Evolutionary conservation across 2,113 vertebrate genomes (phyloP).

Genomic region (Charadrius vociferus): DNA sequence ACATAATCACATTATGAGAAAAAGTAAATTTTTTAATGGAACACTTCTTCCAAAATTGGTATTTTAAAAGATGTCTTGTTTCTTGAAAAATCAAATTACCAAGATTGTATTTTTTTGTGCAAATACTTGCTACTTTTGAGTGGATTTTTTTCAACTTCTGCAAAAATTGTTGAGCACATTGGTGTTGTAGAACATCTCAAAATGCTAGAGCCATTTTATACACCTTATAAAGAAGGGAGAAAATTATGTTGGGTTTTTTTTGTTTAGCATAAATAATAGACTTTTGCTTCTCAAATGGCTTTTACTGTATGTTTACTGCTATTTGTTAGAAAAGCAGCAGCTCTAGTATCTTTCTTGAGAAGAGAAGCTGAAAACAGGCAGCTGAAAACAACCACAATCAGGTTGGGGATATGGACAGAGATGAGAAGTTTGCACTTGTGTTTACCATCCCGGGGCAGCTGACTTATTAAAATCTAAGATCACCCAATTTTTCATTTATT

Average conservation of each 20-base stretch:
- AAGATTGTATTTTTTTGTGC: neutral
- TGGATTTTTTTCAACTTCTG: neutral
- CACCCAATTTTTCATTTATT: neutral
- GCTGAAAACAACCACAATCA: neutral
- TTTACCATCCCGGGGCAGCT: neutral
- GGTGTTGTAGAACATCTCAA: neutral
- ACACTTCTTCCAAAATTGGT: neutral
- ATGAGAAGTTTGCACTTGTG: neutral
- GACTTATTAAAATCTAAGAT: neutral
- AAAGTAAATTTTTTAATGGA: neutral
- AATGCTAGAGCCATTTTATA: neutral
- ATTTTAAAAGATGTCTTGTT: neutral
- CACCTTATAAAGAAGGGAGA: neutral
- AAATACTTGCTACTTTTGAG: neutral
- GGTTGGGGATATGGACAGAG: neutral
- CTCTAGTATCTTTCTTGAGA: neutral
- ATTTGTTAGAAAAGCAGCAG: neutral
- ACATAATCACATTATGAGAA: neutral
- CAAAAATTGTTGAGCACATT: neutral
- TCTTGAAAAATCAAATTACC: neutral
- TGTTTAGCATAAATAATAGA: neutral
- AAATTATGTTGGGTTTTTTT: neutral
- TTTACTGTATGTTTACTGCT: neutral
- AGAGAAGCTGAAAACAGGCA: neutral
- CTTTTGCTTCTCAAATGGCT: neutral